Base-by-base conservation (phyloP, 2,113 vertebrate species). In the Rhynchomys soricoides region DNA sequence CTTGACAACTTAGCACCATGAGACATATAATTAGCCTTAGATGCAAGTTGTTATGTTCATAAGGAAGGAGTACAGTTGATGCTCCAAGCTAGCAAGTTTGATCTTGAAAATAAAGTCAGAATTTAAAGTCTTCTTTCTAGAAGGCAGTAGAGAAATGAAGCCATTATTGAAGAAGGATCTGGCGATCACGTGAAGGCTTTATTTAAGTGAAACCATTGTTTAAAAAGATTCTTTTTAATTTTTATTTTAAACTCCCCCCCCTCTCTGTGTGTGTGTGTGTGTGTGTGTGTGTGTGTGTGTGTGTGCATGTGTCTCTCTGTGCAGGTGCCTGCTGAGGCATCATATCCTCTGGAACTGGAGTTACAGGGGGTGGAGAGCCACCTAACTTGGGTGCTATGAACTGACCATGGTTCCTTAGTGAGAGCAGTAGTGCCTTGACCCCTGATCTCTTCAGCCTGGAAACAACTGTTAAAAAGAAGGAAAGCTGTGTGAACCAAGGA, bases 91-190 rank as follows among this genome's bases (percentile, higher is more conserved):
- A 45, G 19, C 40, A 91, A 57, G 31, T 89, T 79, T 82, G 62
- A 83, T 52, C 50, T 94, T 85, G 40, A 78, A 88, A 70, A 90
- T 91, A 91, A 94, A 94, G 83, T 43, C 24, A 70, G 64, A 3
- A 22, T 86, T 59, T 68, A 81, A 86, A 79, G 48, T 52, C 40
- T 66, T 86, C 75, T 77, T 66, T 86, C 75, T 77, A 64, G 45
- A 74, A 19, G 9, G 59, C 43, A 50, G 55, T n/a, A 52, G 40
- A 85, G 55, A 86, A 71, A 75, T 17, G 24, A 79, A 95, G 48
- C 43, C 40, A 4, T 50, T 55, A 57, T 29, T 91, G 31, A 50
- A 89, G 59, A 59, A 52, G 13, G 16, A 48, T 86, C 52, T 62
- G 26, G 50, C 34, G 12, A 21, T 88, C 37, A 70, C 40, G 7